These are phyloP conservation scores for Trissonchulus latispiculum DNA, from an alignment of 2,888 invertebrate species.

Conservation along the genomic window DNA sequence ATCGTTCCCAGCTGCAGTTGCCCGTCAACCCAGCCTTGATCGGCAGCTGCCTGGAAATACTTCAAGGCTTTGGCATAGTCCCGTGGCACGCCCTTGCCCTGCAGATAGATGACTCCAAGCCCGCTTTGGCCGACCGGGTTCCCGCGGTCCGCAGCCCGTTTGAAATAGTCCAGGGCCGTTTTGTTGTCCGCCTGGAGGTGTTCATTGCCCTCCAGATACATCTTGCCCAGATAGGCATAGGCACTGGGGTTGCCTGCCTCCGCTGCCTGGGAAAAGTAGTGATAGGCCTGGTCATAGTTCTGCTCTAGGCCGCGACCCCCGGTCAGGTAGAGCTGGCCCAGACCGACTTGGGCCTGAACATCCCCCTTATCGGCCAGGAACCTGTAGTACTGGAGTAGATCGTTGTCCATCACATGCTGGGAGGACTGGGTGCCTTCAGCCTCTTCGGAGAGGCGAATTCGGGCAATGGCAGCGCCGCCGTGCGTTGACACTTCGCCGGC, in stretches of 20 bases:
- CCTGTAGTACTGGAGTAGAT: conserved; percentile 95
- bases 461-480: conserved; percentile 74
- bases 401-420: conserved; percentile 58
- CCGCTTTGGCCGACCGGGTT: conserved; percentile 96
- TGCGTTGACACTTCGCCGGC: conserved; percentile 42
- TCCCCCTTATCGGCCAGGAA: conserved; percentile 95
- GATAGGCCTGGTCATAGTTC: conserved; percentile 54
- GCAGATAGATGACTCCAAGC: conserved; percentile 86
- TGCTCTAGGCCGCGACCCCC: conserved; percentile 90
- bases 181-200: conserved; percentile 83
- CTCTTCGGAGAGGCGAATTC: conserved; percentile 81
- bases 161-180: conserved; percentile 85
- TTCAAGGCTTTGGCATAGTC: conserved; percentile 48
- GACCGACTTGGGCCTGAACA: conserved; percentile 88
- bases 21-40: conserved; percentile 98
- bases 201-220: conserved; percentile 89
- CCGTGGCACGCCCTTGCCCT: conserved; percentile 50
- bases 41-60: conserved; percentile 86
- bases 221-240: conserved; percentile 93
- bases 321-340: conserved; percentile 93
- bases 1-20: conserved; percentile 93
- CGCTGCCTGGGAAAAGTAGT: conserved; percentile 63
- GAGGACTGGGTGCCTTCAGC: conserved; percentile 68
- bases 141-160: conserved; percentile 83
- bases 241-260: conserved; percentile 91